Percentiles rank a stretch among this genome's conserved stretches.
Conservation (phyloP, 2,888 invertebrate genomes). For the Chesias legatella region DNA sequence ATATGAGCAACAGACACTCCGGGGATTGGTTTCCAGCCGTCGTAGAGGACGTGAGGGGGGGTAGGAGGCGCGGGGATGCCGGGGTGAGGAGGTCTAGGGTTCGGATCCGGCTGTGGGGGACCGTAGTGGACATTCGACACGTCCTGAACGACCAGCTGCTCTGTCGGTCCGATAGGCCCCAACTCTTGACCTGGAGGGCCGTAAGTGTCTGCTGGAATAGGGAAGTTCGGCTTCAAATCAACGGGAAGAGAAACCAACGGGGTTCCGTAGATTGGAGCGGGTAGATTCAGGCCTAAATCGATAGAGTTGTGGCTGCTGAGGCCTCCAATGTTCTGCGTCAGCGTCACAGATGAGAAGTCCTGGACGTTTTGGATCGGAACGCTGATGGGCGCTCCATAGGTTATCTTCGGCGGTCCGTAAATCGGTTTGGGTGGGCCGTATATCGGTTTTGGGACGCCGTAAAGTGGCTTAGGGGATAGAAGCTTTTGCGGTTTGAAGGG, state of each 20-base stretch:
- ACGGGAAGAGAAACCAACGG: slow-evolving; percentile 52
- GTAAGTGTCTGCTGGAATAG: slow-evolving; percentile 62
- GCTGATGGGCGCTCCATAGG: slow-evolving; percentile 44
- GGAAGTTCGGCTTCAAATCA: slow-evolving; percentile 70
- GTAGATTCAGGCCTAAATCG: slow-evolving; percentile 54
- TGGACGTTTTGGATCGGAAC: slow-evolving; percentile 31
- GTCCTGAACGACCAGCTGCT: slow-evolving; percentile 62
- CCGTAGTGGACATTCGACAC: slow-evolving; percentile 71
- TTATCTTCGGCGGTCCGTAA: slow-evolving; percentile 55
- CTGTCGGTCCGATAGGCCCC: slow-evolving; percentile 60
- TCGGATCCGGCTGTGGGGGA: slow-evolving; percentile 80
- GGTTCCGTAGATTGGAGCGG: slow-evolving; percentile 69
- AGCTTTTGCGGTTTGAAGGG: slow-evolving; percentile 54
- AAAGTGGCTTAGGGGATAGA: slow-evolving; percentile 46
- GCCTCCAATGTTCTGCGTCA: slow-evolving; percentile 28
- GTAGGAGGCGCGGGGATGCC: slow-evolving; percentile 88
- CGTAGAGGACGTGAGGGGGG: slow-evolving; percentile 87
- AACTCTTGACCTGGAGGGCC: slow-evolving; percentile 70
- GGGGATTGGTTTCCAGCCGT: slow-evolving; percentile 93
- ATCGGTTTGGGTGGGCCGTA: slow-evolving; percentile 68
- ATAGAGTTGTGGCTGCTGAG: slow-evolving; percentile 26
- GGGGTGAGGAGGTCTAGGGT: slow-evolving; percentile 82
- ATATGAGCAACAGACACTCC: slow-evolving; percentile 68
- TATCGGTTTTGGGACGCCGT: slow-evolving; percentile 46
- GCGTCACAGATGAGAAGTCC: slow-evolving; percentile 35